Base-by-base conservation (phyloP, 2,113 vertebrate genomes). In the Pterocles orientalis region DNA sequence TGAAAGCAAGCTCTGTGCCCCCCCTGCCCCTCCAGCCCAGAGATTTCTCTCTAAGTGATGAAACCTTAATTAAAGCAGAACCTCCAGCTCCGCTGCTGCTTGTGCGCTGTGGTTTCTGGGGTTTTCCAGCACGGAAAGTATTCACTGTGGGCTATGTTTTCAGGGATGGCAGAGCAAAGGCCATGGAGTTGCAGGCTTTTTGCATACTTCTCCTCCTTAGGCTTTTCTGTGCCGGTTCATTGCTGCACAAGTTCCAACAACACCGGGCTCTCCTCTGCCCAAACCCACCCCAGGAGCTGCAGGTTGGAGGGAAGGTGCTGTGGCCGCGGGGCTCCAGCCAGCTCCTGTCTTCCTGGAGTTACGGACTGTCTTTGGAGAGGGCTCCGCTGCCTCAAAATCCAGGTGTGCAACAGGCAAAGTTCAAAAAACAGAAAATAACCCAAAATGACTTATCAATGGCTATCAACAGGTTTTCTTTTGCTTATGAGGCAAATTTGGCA, bases 71-170 rank as follows among this genome's bases (percentile, higher is more conserved):
- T 25, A 76, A 91, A 43, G 19, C 68, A 58, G 68, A 70, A 68
- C 20, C 80, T 71, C 60, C 65, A 53, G 86, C 88, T 83, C 50
- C 0, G 12, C 90, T 56, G 84, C 90, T 78, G 4, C 72, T 70
- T 31, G 10, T 33, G 83, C 19, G 70, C 90, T 93, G 88, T 60
- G 92, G 94, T 95, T 95, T 92, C 82, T 92, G 96, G 93, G 93
- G 88, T 97, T 97, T 97, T 88, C 91, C 92, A 94, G 91, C 9
- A 0, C 45, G 13, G 78, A 96, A 96, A 90, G 62, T 16, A 0
- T 92, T 92, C 20, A 80, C 92, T 73, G 82, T 75, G 90, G 91
- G 90, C 92, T 79, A 92, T 68, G 93, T 90, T 92, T 95, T 90
- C 51, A 76, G 88, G 58, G 76, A 16, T 70, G 93, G 80, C 83